Evolutionary conservation across 1,140 invertebrate genomes (phyloP).

Genomic region (Periplaneta americana): DNA sequence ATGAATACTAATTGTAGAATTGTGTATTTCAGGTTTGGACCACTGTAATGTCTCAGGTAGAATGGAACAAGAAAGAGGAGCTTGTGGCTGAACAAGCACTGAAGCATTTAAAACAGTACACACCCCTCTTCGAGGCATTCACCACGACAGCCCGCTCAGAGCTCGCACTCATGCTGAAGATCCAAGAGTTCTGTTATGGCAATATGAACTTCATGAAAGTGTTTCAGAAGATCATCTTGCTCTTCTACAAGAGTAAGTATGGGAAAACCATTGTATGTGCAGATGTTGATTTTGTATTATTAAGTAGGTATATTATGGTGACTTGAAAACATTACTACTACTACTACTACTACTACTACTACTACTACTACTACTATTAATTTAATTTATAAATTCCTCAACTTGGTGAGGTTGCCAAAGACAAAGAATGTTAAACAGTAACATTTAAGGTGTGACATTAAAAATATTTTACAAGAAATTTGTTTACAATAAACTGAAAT

Average conservation of each 20-base stretch:
- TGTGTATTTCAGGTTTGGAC: constrained; percentile 75
- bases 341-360: too few species aligned
- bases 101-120: constrained; percentile 82
- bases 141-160: constrained; percentile 78
- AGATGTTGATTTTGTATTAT: not conserved
- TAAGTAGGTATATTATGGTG: not conserved
- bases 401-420: too few species aligned
- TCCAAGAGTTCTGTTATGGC: constrained; percentile 96
- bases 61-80: constrained; percentile 99
- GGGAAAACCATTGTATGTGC: not conserved
- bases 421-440: too few species aligned
- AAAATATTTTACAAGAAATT: too few species aligned
- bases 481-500: too few species aligned
- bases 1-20: too few species aligned
- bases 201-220: constrained; percentile 99
- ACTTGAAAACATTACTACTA: too few species aligned
- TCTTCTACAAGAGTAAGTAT: constrained; percentile 86
- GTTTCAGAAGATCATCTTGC: constrained; percentile 94
- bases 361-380: too few species aligned
- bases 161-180: constrained; percentile 79
- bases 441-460: too few species aligned
- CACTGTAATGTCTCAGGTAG: constrained; percentile 87
- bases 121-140: constrained; percentile 79
- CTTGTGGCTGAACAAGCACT: constrained; percentile 90
- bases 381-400: too few species aligned